Evolutionary conservation across 2,888 invertebrate genomes (phyloP).

Genomic region (Leptinotarsa juncta): DNA sequence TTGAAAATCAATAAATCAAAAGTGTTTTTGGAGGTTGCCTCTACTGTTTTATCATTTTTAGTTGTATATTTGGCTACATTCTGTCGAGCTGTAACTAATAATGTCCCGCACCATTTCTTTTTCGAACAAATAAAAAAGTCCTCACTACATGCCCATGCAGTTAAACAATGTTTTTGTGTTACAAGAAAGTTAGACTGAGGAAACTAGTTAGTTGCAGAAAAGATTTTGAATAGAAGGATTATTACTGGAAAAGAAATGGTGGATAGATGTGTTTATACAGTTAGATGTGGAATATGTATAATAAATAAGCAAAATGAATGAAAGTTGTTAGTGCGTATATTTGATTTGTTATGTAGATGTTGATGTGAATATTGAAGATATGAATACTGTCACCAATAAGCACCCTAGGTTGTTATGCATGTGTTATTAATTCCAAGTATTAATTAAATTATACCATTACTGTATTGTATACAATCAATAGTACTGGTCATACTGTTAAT

Average conservation of each 20-base stretch:
- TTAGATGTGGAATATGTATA: too few relatives aligned
- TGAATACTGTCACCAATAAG: not conserved
- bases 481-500: too few relatives aligned
- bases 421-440: too few relatives aligned
- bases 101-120: not conserved
- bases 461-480: too few relatives aligned
- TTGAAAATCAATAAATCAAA: too few relatives aligned
- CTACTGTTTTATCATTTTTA: not conserved
- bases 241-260: not conserved
- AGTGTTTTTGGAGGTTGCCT: too few relatives aligned
- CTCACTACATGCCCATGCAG: conserved; percentile 57
- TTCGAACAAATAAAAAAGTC: conserved; percentile 31
- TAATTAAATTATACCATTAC: too few relatives aligned
- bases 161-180: conserved; percentile 59
- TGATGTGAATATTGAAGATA: not conserved
- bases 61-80: conserved; percentile 1
- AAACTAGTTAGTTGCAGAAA: not conserved
- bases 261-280: not conserved
- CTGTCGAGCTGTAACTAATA: not conserved
- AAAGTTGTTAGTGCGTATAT: not conserved
- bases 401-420: not conserved
- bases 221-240: not conserved
- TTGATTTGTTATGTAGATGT: not conserved
- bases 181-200: conserved; percentile 29
- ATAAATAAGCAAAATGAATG: not conserved